Conservation (phyloP, 2,797 vertebrate species). For the Falco concolor region DNA sequence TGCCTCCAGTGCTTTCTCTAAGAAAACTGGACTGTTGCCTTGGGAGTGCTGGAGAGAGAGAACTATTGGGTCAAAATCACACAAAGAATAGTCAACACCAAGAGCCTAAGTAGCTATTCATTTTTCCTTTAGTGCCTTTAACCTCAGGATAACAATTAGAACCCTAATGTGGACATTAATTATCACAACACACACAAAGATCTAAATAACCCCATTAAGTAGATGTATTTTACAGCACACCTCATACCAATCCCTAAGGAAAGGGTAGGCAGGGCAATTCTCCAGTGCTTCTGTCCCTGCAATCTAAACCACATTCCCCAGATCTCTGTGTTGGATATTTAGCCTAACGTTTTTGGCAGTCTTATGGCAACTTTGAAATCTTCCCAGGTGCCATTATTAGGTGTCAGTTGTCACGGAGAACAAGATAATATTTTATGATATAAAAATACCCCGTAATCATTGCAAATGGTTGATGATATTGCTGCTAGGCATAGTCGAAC, state of each 20-base stretch:
- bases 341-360: not conserved
- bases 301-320: not conserved
- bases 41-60: not conserved
- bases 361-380: slow-evolving; percentile 4
- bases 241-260: not conserved
- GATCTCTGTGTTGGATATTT: not conserved
- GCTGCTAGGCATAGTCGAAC: slow-evolving; percentile 14
- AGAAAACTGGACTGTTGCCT: not conserved
- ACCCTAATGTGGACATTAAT: not conserved
- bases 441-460: not conserved
- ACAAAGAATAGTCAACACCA: not conserved
- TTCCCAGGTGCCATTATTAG: slow-evolving; percentile 13
- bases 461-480: slow-evolving; percentile 13
- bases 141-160: not conserved
- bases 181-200: not conserved
- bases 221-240: not conserved
- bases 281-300: not conserved
- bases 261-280: not conserved
- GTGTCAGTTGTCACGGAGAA: slow-evolving; percentile 24
- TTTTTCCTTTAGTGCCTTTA: not conserved
- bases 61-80: not conserved
- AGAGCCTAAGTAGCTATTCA: not conserved
- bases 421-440: slow-evolving; percentile 18
- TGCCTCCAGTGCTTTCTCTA: not conserved
- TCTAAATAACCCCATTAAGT: not conserved